These are phyloP conservation scores for Globia sparganii DNA, from an alignment of 2,888 invertebrate species.

Conservation along the genomic window DNA sequence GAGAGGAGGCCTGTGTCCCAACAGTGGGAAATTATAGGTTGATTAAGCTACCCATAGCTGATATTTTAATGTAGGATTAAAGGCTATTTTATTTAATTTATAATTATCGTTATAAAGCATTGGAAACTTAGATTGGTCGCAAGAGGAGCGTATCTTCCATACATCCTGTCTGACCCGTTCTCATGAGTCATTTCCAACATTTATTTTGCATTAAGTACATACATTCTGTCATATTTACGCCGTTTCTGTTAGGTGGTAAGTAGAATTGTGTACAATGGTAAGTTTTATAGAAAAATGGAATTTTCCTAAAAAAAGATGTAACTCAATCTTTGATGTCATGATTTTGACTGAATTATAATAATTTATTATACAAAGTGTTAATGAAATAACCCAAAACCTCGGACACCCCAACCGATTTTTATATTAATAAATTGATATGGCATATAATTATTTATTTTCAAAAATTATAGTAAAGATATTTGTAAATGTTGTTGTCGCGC, in stretches of 20 bases:
- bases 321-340: too few species aligned
- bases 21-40: neutral
- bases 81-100: too few species aligned
- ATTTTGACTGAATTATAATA: too few species aligned
- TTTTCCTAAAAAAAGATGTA: too few species aligned
- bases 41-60: neutral
- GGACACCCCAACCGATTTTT: too few species aligned
- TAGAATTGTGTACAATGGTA: neutral
- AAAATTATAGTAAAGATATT: too few species aligned
- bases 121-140: constrained; percentile 18
- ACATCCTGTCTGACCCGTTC: constrained; percentile 69
- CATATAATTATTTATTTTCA: too few species aligned
- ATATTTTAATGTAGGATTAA: neutral
- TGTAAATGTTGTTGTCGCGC: too few species aligned
- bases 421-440: too few species aligned
- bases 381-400: too few species aligned
- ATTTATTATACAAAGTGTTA: too few species aligned
- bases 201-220: constrained; percentile 67
- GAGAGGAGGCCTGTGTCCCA: neutral
- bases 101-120: constrained; percentile 6
- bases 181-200: constrained; percentile 67
- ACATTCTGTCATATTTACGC: constrained; percentile 45
- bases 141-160: constrained; percentile 47
- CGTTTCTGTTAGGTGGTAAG: constrained; percentile 26
- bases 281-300: neutral